Percentiles rank a stretch among this genome's conserved stretches.
phyloP scores from a whole-genome alignment of 2,797 vertebrate species.

The Antrozous pallidus region DNA sequence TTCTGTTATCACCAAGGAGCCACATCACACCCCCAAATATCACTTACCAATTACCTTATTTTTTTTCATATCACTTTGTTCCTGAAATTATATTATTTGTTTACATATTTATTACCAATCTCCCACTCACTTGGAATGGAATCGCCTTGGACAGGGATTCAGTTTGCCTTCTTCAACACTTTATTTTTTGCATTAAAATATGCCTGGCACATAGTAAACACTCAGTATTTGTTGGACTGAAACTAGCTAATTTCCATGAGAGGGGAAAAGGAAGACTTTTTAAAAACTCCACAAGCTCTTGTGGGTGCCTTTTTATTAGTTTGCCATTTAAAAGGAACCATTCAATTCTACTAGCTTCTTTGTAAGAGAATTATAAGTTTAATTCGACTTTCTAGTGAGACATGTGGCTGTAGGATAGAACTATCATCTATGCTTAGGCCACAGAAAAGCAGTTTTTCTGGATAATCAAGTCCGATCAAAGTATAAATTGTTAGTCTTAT shows the following conservation, averaged over 20 bases:
- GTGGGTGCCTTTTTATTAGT: not conserved
- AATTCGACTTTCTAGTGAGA: slow-evolving; percentile 32
- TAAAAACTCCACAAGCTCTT: not conserved
- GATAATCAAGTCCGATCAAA: slow-evolving; percentile 53
- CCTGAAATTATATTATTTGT: not conserved
- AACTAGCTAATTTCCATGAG: slow-evolving; percentile 4
- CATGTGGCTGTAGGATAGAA: not conserved
- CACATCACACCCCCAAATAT: not conserved
- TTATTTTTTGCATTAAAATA: not conserved
- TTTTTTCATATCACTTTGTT: not conserved
- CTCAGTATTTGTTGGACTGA: not conserved
- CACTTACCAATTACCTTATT: not conserved
- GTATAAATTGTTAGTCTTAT: slow-evolving; percentile 35
- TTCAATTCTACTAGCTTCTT: slow-evolving; percentile 1
- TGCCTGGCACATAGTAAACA: not conserved
- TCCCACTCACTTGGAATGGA: not conserved
- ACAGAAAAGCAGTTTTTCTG: slow-evolving; percentile 10
- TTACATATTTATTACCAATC: not conserved
- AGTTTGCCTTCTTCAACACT: not conserved
- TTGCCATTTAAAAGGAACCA: not conserved
- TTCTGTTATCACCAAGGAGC: not conserved
- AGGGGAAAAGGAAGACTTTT: not conserved
- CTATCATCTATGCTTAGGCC: slow-evolving; percentile 33
- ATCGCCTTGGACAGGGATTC: not conserved
- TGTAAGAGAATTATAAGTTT: not conserved